A percentile compares a stretch with the other conserved stretches of the same genome.
These are phyloP conservation scores for Apus apus DNA, from an alignment of 2,113 vertebrate species.

Conservation along the genomic window DNA sequence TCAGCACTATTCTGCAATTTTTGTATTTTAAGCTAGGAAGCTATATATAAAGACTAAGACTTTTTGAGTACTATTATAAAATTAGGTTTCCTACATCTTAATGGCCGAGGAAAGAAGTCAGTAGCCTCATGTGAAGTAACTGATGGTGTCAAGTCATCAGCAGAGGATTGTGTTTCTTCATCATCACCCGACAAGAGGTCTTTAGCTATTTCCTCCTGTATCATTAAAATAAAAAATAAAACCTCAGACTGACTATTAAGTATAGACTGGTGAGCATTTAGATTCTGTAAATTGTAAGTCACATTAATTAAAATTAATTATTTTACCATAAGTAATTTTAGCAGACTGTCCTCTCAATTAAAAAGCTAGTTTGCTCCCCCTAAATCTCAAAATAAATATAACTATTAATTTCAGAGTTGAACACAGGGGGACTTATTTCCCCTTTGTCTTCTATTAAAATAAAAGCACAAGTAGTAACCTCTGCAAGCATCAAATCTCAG, in stretches of 20 bases:
- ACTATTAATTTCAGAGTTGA: not conserved
- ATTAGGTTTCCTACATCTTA: constrained; percentile 84
- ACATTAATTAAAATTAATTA: not conserved
- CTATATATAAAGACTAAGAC: not conserved
- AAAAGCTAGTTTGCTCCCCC: not conserved
- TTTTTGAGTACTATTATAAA: not conserved
- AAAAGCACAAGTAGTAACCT: not conserved
- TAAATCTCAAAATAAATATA: not conserved
- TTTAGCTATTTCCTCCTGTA: constrained; percentile 95
- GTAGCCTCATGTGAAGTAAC: constrained; percentile 93
- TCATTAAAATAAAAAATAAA: not conserved
- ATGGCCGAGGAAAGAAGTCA: constrained; percentile 92
- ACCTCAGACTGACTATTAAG: not conserved
- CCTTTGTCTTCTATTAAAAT: not conserved
- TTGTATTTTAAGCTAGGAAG: not conserved
- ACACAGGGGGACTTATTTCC: not conserved
- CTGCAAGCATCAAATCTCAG: not conserved
- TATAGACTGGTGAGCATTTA: not conserved
- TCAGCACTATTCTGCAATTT: not conserved
- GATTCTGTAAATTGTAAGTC: not conserved
- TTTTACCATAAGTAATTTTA: not conserved
- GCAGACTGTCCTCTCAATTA: not conserved
- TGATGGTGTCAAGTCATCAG: constrained; percentile 93
- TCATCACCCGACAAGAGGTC: constrained; percentile 93
- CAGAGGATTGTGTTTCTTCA: constrained; percentile 95